Evolutionary conservation across 2,888 invertebrate genomes (phyloP).

Genomic region (Caenorhabditis sp.): DNA sequence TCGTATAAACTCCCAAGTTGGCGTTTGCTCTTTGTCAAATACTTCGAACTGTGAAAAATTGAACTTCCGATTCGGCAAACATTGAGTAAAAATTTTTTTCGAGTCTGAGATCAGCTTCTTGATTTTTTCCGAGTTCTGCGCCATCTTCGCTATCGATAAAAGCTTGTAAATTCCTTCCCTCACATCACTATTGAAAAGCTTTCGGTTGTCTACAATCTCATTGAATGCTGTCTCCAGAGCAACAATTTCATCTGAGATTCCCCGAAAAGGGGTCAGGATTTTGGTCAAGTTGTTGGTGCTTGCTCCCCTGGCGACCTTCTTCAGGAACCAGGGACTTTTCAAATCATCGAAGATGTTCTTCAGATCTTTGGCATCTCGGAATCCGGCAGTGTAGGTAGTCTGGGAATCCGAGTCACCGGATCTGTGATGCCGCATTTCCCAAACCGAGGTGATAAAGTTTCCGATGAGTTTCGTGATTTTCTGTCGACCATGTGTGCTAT

Average conservation of each 20-base stretch:
- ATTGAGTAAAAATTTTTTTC: no score
- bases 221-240: neutral
- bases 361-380: neutral
- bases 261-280: neutral
- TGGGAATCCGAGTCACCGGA: neutral
- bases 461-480: neutral
- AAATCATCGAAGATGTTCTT: conserved; percentile 4
- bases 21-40: no score
- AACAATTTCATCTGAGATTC: neutral
- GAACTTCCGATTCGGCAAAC: no score
- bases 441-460: neutral
- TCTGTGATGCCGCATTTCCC: neutral
- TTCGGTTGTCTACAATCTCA: no score
- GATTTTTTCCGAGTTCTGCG: no score
- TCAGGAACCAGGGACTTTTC: neutral
- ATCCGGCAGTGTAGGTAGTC: neutral
- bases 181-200: no score
- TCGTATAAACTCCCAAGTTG: no score
- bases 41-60: no score
- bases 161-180: no score
- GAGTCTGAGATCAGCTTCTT: no score
- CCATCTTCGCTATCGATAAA: no score
- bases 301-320: neutral
- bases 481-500: no score
- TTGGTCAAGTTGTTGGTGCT: neutral